These are phyloP conservation scores for Chamaedrilus cognettii DNA, from an alignment of 2,888 invertebrate species.

Conservation along the genomic window DNA sequence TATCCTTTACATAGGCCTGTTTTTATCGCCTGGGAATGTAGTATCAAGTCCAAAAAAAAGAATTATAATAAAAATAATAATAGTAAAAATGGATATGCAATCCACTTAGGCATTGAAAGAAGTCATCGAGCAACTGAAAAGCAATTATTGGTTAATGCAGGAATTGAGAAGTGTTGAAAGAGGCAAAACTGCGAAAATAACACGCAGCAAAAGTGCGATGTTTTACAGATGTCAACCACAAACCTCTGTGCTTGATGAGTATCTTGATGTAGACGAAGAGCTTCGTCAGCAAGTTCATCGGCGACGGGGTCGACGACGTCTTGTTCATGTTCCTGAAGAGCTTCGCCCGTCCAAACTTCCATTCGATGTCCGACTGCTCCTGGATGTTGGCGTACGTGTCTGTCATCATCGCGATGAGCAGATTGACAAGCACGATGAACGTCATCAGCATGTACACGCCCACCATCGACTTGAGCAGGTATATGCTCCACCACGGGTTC, in stretches of 20 bases:
- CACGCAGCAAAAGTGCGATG: too few species aligned
- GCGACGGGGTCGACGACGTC: conserved; percentile 96
- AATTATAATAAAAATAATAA: not conserved
- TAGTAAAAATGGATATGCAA: too few species aligned
- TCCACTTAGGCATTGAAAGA: too few species aligned
- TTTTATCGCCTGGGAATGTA: too few species aligned
- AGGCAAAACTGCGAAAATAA: too few species aligned
- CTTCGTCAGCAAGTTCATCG: conserved; percentile 92
- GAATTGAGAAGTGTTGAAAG: not conserved
- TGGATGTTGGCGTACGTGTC: conserved; percentile 99
- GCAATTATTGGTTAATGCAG: not conserved
- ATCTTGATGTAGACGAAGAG: conserved; percentile 56
- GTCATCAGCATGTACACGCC: conserved; percentile 98
- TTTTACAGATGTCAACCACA: not conserved
- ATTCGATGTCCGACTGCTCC: conserved; percentile 99
- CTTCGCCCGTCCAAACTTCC: conserved; percentile 99
- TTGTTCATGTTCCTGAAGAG: conserved; percentile 97
- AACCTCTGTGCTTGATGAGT: conserved; percentile 48
- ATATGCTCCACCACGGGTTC: conserved; percentile 60
- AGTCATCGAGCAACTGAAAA: too few species aligned
- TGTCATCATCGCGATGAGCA: conserved; percentile 99
- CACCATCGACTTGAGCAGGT: conserved; percentile 70
- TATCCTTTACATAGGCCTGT: too few species aligned
- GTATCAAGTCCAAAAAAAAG: too few species aligned
- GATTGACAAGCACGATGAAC: conserved; percentile 96